These are phyloP conservation scores for Yponomeuta plumbellus DNA, from an alignment of 2,888 invertebrate species.

Conservation along the genomic window DNA sequence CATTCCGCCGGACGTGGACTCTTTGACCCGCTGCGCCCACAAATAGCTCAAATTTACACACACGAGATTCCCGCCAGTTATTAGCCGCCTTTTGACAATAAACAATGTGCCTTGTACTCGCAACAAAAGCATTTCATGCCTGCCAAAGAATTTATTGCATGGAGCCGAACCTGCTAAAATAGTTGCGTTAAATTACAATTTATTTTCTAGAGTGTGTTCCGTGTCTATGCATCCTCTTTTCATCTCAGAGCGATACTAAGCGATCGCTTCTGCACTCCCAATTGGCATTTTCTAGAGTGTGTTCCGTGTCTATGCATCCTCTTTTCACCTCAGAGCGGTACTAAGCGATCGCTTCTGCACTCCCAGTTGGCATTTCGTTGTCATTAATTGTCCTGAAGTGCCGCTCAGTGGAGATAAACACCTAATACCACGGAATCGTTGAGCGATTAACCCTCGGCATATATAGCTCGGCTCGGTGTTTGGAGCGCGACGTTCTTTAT, in stretches of 20 bases:
- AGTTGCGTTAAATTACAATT: too few species aligned
- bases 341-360: too few species aligned
- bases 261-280: too few species aligned
- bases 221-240: too few species aligned
- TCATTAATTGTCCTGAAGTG: too few species aligned
- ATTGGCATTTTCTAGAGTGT: too few species aligned
- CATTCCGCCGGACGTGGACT: not conserved
- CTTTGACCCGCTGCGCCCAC: not conserved
- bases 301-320: too few species aligned
- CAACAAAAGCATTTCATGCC: not conserved
- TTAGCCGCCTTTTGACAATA: not conserved
- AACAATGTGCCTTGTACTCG: not conserved
- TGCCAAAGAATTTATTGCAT: not conserved
- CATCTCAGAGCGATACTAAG: too few species aligned
- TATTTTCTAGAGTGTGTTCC: too few species aligned
- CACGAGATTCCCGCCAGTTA: not conserved
- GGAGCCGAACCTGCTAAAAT: not conserved
- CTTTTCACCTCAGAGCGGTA: too few species aligned
- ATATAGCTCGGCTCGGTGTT: not conserved
- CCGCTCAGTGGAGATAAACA: not conserved
- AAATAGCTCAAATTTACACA: conserved; percentile 3
- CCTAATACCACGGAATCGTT: not conserved
- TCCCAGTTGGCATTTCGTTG: too few species aligned
- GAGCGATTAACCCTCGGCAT: conserved; percentile 6
- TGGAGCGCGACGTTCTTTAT: conserved; percentile 4